These are phyloP conservation scores for Pocillopora grandis DNA, from an alignment of 92 coral and sea anemone species.

Conservation along the genomic window DNA sequence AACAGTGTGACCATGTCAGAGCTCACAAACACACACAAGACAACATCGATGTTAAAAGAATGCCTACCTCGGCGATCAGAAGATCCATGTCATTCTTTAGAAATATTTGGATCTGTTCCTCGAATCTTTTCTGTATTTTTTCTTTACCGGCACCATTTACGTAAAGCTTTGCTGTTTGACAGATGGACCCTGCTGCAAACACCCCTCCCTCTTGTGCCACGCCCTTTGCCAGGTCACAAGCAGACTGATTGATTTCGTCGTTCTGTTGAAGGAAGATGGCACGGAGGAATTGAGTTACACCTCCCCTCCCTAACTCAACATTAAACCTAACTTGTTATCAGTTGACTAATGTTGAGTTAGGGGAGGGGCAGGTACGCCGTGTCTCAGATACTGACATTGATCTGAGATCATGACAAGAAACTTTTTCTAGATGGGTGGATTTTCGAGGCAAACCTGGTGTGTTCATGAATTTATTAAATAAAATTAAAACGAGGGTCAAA, in stretches of 20 bases:
- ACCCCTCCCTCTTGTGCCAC: slow-evolving; percentile 61
- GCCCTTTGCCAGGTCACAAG: slow-evolving; percentile 73
- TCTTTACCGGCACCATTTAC: slow-evolving; percentile 52
- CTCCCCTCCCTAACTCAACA: too few relatives aligned
- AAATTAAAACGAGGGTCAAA: not conserved
- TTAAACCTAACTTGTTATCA: too few relatives aligned
- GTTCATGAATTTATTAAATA: not conserved
- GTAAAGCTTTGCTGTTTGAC: slow-evolving; percentile 58
- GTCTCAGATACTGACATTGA: too few relatives aligned
- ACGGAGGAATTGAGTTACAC: not conserved
- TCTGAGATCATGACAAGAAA: too few relatives aligned
- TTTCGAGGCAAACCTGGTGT: not conserved
- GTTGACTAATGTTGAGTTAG: too few relatives aligned
- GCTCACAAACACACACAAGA: not conserved
- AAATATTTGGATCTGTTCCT: slow-evolving; percentile 47
- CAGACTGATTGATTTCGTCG: slow-evolving; percentile 70
- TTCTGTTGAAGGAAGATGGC: slow-evolving; percentile 26
- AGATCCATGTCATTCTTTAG: slow-evolving; percentile 52
- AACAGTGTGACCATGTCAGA: not conserved
- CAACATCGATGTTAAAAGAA: too few relatives aligned
- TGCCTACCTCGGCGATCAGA: slow-evolving; percentile 61
- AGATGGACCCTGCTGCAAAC: slow-evolving; percentile 56
- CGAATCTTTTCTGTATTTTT: slow-evolving; percentile 40
- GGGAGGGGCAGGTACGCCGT: too few relatives aligned
- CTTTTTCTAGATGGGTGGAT: too few relatives aligned